Evolutionary conservation across 2,888 invertebrate species (phyloP), one percentile per base, ranked within the genome.

Genomic region (Eurytoma californica): DNA sequence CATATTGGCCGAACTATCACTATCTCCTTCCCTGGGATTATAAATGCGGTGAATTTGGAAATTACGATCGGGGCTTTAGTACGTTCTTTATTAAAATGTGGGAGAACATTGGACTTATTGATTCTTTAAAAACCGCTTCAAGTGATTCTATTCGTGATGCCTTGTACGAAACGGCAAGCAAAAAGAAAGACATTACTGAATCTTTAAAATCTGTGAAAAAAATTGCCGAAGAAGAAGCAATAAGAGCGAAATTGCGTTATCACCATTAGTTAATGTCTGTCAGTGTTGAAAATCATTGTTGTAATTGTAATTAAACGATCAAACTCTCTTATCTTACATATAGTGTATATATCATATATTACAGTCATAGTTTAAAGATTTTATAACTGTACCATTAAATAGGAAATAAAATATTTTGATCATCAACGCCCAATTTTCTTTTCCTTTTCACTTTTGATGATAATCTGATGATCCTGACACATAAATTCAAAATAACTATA

Each of bases 1-100:
- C 94, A 3, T 94, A 94, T 87, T 96, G 96, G 96, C 93, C 94
- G 0, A 94, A 94, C 81, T 97, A 95, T 86, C 96, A 97, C 86
- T 96, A 96, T 84, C 86, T 95, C 28, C 88, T 95, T 28, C 95
- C 96, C 0, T 93, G 94, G 91, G 96, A 97, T 86, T 96, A 95
- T 90, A 95, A 95, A 86, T 94, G 93, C n/a, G 94, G 95, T 12
- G 96, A 97, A 90, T 96, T 92, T 83, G 96, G 96, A 3, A 92
- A 93, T 63, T 96, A 96, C 85, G 93, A 92, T 79, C 86, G 90
- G 0, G 96, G 95, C 5, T 94, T 92, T 79, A 92, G 93, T 0
- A 93, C 95, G 0, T 92, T 95, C 84, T 92, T 95, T 84, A 94
- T 96, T 70, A 92, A 94, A 61, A 92, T 95, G 0, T 95, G 93